Evolutionary conservation across 1,140 invertebrate genomes (phyloP), one percentile per base, ranked within the genome.

Genomic region (Dendrolimus kikuchii): DNA sequence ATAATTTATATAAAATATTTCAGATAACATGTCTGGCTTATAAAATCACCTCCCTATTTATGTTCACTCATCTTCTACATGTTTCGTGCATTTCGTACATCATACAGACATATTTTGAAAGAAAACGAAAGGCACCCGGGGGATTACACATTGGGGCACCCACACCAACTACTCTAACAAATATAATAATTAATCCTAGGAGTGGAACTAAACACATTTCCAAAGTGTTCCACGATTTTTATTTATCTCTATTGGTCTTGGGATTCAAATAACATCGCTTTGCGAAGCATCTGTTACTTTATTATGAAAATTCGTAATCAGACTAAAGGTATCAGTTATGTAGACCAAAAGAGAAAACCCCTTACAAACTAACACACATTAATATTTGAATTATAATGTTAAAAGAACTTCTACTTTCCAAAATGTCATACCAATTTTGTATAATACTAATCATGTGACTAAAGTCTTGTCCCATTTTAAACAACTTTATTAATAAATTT

Each of bases 61-160:
- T 69, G 76, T 80, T 75, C 67, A 80, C 59, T 80, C 77, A 86
- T 88, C 87, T 88, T 88, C 87, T 88, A 87, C 75, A 88, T 88
- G 87, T 88, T 88, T 88, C 85, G 87, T 88, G 87, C 87, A 88
- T 88, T 88, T 88, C 87, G 83, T 88, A 88, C 86, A 88, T 87
- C 82, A 88, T 88, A 88, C 87, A 88, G 87, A 88, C 80, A 86
- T 77, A 23, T 23, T 23, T 76, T 86, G 60, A 75, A 71, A 71
- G 51, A 62, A 81, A 80, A 81, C 80, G 68, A 87, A 87, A 77
- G 85, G 85, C 81, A 85, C 82, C 86, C 83, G 49, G 66, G 74
- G 79, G 23, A 23, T 77, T 82, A 86, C 78, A 87, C 66, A 79
- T 74, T 58, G 68, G 84, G 86, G 79, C 82, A 84, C 81, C 85